Base-by-base conservation (phyloP, 2,113 vertebrate genomes). In the Acrocephalus kingi region DNA sequence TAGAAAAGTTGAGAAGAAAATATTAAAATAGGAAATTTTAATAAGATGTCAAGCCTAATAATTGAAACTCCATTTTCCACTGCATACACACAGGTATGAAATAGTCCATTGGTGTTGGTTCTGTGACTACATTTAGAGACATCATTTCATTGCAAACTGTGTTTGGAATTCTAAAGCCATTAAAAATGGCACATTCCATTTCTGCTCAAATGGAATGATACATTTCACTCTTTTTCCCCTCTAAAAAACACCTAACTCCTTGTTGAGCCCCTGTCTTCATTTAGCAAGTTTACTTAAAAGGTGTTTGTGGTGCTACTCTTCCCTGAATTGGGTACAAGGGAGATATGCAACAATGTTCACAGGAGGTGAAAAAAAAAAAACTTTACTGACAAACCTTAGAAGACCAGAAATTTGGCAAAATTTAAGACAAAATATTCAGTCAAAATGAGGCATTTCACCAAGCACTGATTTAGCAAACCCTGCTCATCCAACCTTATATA, bases 111-210 rank as follows among this genome's bases (percentile, higher is more conserved):
- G 63, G 10, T 88, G 46, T 45, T 88, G 78, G 84, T 84, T 90
- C 46, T 73, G 19, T 77, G 75, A 93, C 54, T 94, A 62, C 35
- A 67, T 83, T 92, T 96, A 28, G 25, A 90, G 75, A 88, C 31
- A 78, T 30, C 3, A 87, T 94, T 96, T 84, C 64, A 84, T 66
- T 90, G 25, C 54, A 87, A 83, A 68, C 15, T 69, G 31, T 33
- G 83, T 83, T 88, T 90, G n/a, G 49, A 90, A 93, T 93, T 86
- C 67, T 90, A 80, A 94, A 73, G 15, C 6, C 17, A 58, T 90
- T 87, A 2, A 69, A 86, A 87, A 90, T 22, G 6, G 41, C 46
- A 9, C 17, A 75, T 79, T 82, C 22, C 30, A 28, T 59, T 84
- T 35, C 23, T 75, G 21, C 13, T 84, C 7, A 82, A 68, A 64